Percentiles rank a stretch among this genome's conserved stretches.
Evolutionary conservation across 1,140 invertebrate species (phyloP).

Genomic region (Anthonomus grandis): DNA sequence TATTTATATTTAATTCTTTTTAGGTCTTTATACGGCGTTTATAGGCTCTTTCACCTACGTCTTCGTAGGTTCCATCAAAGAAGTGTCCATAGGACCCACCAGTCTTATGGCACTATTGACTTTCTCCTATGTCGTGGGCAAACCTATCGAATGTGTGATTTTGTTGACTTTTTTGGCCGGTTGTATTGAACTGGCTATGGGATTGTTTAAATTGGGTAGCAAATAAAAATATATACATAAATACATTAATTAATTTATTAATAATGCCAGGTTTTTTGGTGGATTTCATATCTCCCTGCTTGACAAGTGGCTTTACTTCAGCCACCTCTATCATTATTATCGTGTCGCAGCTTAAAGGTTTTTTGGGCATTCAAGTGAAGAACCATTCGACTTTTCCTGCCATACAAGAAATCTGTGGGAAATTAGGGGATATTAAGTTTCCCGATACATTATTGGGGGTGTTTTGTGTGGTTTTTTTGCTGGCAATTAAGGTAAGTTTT

Average conservation of each 20-base stretch:
- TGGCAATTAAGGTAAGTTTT: conserved; percentile 59
- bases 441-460: conserved; percentile 65
- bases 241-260: not conserved
- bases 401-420: conserved; percentile 57
- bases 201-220: conserved; percentile 70
- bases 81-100: conserved; percentile 81
- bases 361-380: conserved; percentile 69
- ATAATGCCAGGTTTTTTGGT: conserved; percentile 78
- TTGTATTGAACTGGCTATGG: conserved; percentile 73
- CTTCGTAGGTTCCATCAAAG: conserved; percentile 81
- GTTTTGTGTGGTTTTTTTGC: conserved; percentile 60
- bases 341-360: conserved; percentile 80
- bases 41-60: conserved; percentile 84
- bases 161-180: conserved; percentile 76
- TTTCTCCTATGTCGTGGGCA: conserved; percentile 66
- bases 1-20: conserved; percentile 6
- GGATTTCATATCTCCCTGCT: conserved; percentile 88
- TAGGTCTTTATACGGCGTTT: conserved; percentile 79
- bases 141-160: conserved; percentile 72
- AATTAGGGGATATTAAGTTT: conserved; percentile 54
- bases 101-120: conserved; percentile 81
- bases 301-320: conserved; percentile 90
- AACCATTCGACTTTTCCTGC: conserved; percentile 58
- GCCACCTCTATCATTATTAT: conserved; percentile 90
- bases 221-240: no score